Base-by-base conservation (phyloP, 2,888 invertebrate species). In the Sesia apiformis region DNA sequence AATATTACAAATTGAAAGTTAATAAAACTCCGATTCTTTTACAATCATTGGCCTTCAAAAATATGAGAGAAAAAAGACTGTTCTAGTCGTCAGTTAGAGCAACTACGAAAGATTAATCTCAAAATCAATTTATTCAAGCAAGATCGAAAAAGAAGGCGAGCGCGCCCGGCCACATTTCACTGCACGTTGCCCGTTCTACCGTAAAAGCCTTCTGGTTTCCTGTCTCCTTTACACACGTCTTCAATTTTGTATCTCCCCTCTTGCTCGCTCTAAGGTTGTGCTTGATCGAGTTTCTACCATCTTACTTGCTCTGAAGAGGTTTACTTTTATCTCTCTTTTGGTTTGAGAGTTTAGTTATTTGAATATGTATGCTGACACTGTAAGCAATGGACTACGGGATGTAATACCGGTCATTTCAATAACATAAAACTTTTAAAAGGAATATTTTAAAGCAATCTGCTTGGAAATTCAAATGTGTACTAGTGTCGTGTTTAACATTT, bases 81-180 rank as follows among this genome's bases (percentile, higher is more conserved):
- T 55, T 49, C 43, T 55, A 43, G 40, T 43, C 51, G 74, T 78
- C 75, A 78, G 74, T 77, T 74, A 74, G 66, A 74, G 69, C 70
- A 71, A 72, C 75, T 74, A 81, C 78, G 82, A 63, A 84, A 87
- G 78, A 83, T 82, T 84, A 83, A 84, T 84, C 84, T 86, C 73
- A 81, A 76, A 86, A 85, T 87, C 87, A 88, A 88, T 87, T 87
- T 87, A 87, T 85, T 85, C 82, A 81, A 81, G 81, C 84, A 81
- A 81, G 84, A 81, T 85, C 81, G 77, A 84, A 87, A 82, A 84
- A 80, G 76, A 78, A 83, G 79, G 81, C 81, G 70, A 79, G 71
- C 76, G 64, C 59, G 63, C 69, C 70, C 80, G 74, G 76, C 86
- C 81, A 81, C 88, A 87, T 89, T 87, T 88, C 84, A 73, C 86